A percentile compares a stretch with the other conserved stretches of the same genome.
phyloP scores from a whole-genome alignment of 64 coral and sea anemone genomes.

The Porites lutea region DNA sequence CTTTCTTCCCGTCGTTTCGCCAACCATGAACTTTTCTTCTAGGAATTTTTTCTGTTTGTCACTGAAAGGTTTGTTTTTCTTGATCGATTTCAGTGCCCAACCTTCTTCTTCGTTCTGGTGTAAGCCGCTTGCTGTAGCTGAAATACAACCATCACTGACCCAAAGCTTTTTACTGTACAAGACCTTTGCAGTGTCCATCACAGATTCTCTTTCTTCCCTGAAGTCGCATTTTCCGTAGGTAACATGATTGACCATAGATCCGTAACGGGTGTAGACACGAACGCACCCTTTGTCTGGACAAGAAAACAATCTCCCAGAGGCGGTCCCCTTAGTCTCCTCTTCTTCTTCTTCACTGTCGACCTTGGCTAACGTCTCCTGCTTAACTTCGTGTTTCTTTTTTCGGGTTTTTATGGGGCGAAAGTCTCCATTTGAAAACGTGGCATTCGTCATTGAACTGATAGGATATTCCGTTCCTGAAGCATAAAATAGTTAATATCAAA shows the following conservation, averaged over 20 bases:
- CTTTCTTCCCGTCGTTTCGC: conserved; percentile 41
- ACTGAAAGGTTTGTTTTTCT: conserved; percentile 34
- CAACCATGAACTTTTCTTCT: conserved; percentile 54
- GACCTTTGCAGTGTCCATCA: conserved; percentile 72
- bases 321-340: conserved; percentile 1
- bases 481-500: neutral
- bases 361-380: neutral
- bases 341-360: neutral
- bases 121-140: neutral
- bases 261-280: conserved; percentile 49
- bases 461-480: neutral
- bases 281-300: conserved; percentile 33
- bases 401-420: conserved; percentile 24
- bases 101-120: conserved; percentile 45
- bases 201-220: conserved; percentile 42
- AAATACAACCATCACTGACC: neutral
- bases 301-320: conserved; percentile 21
- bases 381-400: neutral
- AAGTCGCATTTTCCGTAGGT: conserved; percentile 68
- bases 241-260: conserved; percentile 61
- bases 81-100: conserved; percentile 66
- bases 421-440: neutral
- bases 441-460: neutral
- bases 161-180: conserved; percentile 57
- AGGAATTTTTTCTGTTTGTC: conserved; percentile 26